phyloP scores from a whole-genome alignment of 2,113 vertebrate genomes.

The Pachypanchax playfairii region DNA sequence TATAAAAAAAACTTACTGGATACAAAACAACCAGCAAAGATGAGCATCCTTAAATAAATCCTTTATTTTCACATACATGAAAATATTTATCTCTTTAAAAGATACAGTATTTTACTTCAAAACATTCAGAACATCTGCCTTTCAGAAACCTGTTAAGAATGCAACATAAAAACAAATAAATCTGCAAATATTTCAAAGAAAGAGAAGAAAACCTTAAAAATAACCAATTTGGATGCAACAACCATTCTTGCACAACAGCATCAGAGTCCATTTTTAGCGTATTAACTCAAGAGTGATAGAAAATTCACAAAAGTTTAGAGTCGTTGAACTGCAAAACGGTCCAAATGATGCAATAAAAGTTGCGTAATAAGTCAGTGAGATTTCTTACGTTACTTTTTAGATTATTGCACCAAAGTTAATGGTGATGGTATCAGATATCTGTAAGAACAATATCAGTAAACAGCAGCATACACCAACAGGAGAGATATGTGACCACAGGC shows the following conservation, averaged over 20 bases:
- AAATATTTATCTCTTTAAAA: constrained; percentile 36
- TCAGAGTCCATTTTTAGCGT: neutral
- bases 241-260: neutral
- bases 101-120: constrained; percentile 26
- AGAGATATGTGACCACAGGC: constrained; percentile 23
- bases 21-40: neutral
- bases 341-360: constrained; percentile 15
- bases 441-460: constrained; percentile 11
- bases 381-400: neutral
- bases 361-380: constrained; percentile 29
- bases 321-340: constrained; percentile 7
- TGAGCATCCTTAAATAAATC: constrained; percentile 28
- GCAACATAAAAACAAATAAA: constrained; percentile 19
- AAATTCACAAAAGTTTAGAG: no score
- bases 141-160: constrained; percentile 13
- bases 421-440: constrained; percentile 1
- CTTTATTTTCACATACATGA: constrained; percentile 64
- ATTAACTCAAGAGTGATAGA: no score
- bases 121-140: constrained; percentile 29
- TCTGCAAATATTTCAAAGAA: neutral
- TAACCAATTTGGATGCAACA: constrained; percentile 7
- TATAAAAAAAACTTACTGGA: neutral
- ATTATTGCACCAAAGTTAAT: constrained; percentile 11
- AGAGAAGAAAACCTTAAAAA: neutral
- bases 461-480: constrained; percentile 20